Base-by-base conservation (phyloP, 1,140 invertebrate genomes). In the Caerostris extrusa region DNA sequence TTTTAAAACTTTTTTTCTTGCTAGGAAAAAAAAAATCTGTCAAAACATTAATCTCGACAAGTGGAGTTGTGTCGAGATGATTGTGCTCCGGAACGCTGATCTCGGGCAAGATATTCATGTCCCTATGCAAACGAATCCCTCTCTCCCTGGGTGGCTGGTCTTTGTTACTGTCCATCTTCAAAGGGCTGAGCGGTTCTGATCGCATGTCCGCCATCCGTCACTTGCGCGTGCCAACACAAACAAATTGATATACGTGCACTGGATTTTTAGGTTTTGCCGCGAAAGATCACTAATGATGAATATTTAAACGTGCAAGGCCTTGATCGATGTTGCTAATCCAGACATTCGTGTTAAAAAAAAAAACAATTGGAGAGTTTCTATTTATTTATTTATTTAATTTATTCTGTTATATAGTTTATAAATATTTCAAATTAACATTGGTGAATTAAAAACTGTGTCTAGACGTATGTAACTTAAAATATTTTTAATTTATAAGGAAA, bases 161-260 rank as follows among this genome's bases (percentile, higher is more conserved):
- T 77, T 8, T 14, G 71, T 77, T 53, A 50, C 71, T 77, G 71
- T 77, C 71, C 71, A 50, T 77, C 50, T 77, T 4, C 8, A 5
- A 77, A 34, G 8, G 34, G 71, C 14, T 34, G 50, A 77, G 34
- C 71, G 12, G 50, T 50, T 77, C 19, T 50, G 71, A 77, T 77
- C 71, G 34, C 34, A 77, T 77, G 71, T 77, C 53, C 71, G 71
- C 71, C 71, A 77, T 77, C 71, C 71, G 71, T 77, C 71, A 77
- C 50, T 34, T 14, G 71, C 71, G 71, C 71, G 71, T 77, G 71
- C 71, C 71, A 34, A 34, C 34, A 34, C 71, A 77, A 77, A 77
- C 71, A 77, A 77, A 77, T 77, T 77, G 71, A 77, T 71, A 71
- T 77, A 19, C 71, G 71, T 19, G 71, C 71, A 77, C 67, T 2